Evolutionary conservation across 2,888 invertebrate species (phyloP).

Genomic region (Drosophila setosimentum): DNA sequence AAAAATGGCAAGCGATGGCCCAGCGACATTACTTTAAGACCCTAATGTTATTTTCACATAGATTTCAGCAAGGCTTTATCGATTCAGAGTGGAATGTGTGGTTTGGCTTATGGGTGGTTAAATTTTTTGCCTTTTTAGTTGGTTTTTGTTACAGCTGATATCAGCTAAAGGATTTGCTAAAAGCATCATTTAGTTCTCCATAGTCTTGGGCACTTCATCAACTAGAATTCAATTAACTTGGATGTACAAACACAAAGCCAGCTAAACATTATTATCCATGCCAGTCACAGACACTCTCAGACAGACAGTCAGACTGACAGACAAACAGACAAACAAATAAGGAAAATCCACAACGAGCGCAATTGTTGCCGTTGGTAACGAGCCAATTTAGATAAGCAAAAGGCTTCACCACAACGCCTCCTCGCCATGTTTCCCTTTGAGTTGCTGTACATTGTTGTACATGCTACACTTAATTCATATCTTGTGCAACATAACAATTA

Average conservation of each 20-base stretch:
- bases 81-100: constrained; percentile 50
- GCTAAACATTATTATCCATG: constrained; percentile 54
- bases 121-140: not conserved
- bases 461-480: constrained; percentile 72
- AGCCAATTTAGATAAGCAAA: constrained; percentile 75
- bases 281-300: constrained; percentile 44
- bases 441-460: not conserved
- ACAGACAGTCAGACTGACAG: constrained; percentile 17
- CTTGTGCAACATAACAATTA: constrained; percentile 80
- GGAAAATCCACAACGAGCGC: constrained; percentile 34
- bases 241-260: constrained; percentile 5
- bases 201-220: constrained; percentile 45
- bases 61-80: constrained; percentile 61
- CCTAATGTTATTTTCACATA: constrained; percentile 57
- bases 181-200: constrained; percentile 20
- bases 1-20: constrained; percentile 50
- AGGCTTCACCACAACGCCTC: constrained; percentile 5
- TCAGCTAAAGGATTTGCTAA: constrained; percentile 3
- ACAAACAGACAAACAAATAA: constrained; percentile 32
- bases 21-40: constrained; percentile 42
- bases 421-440: not conserved
- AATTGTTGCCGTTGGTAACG: constrained; percentile 50
- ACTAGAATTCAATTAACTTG: constrained; percentile 67
- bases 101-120: constrained; percentile 35
- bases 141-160: constrained; percentile 24